phyloP scores from a whole-genome alignment of 2,797 vertebrate genomes.

The Hypotaenidia philippensis region DNA sequence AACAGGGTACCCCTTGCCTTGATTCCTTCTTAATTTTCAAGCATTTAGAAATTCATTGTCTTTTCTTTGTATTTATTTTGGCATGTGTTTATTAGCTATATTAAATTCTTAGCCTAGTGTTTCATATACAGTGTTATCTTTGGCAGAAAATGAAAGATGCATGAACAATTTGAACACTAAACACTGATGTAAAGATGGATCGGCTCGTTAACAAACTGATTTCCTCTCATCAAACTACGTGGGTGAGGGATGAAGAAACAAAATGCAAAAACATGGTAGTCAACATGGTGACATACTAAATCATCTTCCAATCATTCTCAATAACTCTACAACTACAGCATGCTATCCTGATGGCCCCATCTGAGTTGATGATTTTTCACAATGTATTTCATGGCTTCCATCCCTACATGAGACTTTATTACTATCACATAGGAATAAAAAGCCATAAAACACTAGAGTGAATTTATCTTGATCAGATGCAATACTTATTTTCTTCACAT shows the following conservation, averaged over 20 bases:
- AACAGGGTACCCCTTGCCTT: conserved; percentile 38
- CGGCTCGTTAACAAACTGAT: conserved; percentile 29
- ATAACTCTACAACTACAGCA: conserved; percentile 75
- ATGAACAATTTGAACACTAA: conserved; percentile 63
- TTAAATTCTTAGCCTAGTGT: conserved; percentile 9
- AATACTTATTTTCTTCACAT: conserved; percentile 88
- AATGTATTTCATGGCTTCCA: conserved; percentile 99
- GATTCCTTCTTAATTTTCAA: conserved; percentile 59
- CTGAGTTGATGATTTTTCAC: conserved; percentile 92
- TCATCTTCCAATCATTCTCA: conserved; percentile 72
- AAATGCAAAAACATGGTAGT: conserved; percentile 64
- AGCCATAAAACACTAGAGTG: conserved; percentile 99
- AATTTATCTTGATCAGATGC: conserved; percentile 89
- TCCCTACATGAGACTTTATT: conserved; percentile 97
- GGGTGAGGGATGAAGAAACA: conserved; percentile 70
- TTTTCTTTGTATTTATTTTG: neutral
- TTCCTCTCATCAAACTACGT: conserved; percentile 69
- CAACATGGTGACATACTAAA: conserved; percentile 71
- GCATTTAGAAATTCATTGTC: conserved; percentile 8
- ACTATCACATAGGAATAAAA: conserved; percentile 99
- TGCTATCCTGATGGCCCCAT: conserved; percentile 86
- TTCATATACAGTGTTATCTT: conserved; percentile 72
- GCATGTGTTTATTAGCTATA: conserved; percentile 15
- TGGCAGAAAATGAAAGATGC: conserved; percentile 70
- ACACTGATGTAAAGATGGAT: conserved; percentile 68